Percentiles rank a stretch among this genome's conserved stretches.
Conservation (phyloP, 2,113 vertebrate species). For the Neopipo cinnamomea region DNA sequence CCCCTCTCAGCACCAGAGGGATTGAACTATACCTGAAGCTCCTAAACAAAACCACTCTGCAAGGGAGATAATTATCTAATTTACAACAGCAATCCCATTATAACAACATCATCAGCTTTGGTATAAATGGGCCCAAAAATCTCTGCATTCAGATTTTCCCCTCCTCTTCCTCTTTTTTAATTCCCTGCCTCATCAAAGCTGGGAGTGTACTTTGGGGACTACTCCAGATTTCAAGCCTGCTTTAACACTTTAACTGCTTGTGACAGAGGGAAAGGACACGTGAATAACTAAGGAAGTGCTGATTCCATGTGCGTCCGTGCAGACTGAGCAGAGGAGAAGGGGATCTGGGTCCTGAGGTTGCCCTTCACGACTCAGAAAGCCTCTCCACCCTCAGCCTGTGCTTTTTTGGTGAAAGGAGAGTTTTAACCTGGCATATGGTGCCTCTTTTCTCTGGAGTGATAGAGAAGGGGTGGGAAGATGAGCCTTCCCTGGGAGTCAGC, state of each 20-base stretch:
- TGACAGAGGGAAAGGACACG: neutral
- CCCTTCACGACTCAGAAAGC: neutral
- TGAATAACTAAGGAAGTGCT: neutral
- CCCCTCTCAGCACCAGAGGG: neutral
- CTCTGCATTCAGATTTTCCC: neutral
- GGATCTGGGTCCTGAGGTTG: neutral
- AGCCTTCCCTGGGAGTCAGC: neutral
- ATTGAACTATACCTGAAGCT: neutral
- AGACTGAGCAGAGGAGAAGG: neutral
- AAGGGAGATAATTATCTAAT: neutral
- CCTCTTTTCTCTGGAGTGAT: neutral
- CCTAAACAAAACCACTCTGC: neutral
- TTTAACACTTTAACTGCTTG: neutral
- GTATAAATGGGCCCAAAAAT: neutral
- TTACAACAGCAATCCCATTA: neutral
- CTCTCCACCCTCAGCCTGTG: neutral
- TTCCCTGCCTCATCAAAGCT: neutral
- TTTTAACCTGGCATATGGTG: neutral
- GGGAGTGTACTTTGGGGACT: neutral
- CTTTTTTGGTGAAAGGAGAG: neutral
- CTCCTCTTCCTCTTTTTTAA: neutral
- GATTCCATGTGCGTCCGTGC: neutral
- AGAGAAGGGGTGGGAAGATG: neutral
- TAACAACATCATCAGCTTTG: neutral
- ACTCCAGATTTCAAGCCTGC: neutral